Evolutionary conservation across 2,888 invertebrate genomes (phyloP), one percentile per base, ranked within the genome.

Genomic region (Corbicula japonica): DNA sequence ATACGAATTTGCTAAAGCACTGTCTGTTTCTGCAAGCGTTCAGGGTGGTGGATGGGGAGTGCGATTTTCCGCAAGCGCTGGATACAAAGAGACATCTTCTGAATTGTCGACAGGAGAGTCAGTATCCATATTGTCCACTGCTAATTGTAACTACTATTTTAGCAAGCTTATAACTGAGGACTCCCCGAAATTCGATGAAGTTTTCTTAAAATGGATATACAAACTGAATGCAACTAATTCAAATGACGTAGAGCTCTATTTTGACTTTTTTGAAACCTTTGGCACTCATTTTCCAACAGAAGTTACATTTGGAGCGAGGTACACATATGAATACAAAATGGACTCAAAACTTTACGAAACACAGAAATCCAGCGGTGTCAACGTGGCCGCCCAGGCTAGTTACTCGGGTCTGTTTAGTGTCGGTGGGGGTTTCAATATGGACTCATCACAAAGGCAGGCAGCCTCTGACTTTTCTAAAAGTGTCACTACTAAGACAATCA

Each of bases 141-240:
- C 80, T 1, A 58, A 66, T n/a, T 80, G 80, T n/a, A 58, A 66
- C 12, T 76, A 80, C 41, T 80, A 76, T 54, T 72, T 76, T 44
- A 68, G 68, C 21, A 80, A 80, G 50, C 72, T n/a, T n/a, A n/a
- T n/a, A n/a, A n/a, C n/a, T n/a, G n/a, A n/a, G n/a, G n/a, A n/a
- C n/a, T n/a, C n/a, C n/a, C n/a, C n/a, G n/a, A n/a, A n/a, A n/a
- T n/a, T 80, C 32, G 32, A 71, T 28, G 56, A 34, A 1, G 56
- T 38, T 15, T 80, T 80, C 50, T 8, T 80, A n/a, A 23, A 66
- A 4, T 76, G 75, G 75, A 38, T 80, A 0, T 28, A 46, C 6
- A 62, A 61, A 28, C 56, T 80, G 2, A 70, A 72, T 34, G 10
- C 15, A 21, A 46, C 62, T 10, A 18, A 54, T 30, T 65, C 1